A percentile compares a stretch with the other conserved stretches of the same genome.
Conservation (phyloP, 2,113 vertebrate species). For the Passer domesticus region DNA sequence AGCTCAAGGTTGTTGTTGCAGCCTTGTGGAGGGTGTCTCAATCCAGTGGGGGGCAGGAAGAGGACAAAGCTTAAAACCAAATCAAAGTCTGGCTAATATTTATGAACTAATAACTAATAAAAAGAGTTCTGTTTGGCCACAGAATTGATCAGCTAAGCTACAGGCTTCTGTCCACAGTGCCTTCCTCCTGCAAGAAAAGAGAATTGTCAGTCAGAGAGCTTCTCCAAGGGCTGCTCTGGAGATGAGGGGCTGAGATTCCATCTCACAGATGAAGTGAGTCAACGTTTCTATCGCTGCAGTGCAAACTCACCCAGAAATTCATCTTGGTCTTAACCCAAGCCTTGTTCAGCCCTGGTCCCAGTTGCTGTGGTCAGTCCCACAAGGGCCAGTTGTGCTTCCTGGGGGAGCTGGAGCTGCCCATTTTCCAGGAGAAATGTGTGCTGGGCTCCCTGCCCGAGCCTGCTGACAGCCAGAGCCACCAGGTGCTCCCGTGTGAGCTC, state of each 20-base stretch:
- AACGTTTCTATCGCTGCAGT: fast-evolving
- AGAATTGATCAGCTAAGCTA: neutral
- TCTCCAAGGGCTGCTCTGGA: neutral
- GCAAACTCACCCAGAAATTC: neutral
- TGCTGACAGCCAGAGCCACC: neutral
- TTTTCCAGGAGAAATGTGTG: neutral
- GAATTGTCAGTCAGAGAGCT: neutral
- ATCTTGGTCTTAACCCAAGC: neutral
- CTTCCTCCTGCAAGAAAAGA: neutral
- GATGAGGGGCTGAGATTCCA: neutral
- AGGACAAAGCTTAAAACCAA: neutral
- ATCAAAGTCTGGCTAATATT: neutral
- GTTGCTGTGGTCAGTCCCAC: neutral
- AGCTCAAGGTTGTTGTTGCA: neutral
- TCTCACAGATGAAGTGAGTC: neutral
- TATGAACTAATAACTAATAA: neutral
- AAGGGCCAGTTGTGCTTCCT: neutral
- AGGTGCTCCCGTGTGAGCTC: neutral
- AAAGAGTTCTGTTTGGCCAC: neutral
- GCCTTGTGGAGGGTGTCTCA: neutral
- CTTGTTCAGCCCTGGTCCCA: fast-evolving
- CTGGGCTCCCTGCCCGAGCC: neutral
- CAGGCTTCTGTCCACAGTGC: neutral
- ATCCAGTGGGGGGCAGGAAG: neutral
- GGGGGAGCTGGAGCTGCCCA: neutral